Conservation (phyloP, 2,797 vertebrate species). For the Mormyrops boulengeri region DNA sequence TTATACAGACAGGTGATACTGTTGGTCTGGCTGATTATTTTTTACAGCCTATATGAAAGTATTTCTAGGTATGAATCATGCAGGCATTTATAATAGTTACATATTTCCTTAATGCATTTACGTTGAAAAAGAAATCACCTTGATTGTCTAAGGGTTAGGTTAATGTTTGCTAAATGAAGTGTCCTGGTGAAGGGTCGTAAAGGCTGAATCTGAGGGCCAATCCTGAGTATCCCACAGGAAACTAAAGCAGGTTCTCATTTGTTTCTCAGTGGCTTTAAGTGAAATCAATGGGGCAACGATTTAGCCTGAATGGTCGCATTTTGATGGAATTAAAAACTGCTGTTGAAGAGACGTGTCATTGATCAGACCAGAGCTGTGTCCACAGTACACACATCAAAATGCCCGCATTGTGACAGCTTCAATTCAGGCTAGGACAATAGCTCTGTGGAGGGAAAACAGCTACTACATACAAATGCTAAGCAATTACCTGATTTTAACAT, state of each 20-base stretch:
- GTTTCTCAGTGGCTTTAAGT: background rate
- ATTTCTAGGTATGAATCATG: background rate
- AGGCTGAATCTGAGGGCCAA: background rate
- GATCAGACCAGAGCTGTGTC: background rate
- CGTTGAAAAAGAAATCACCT: background rate
- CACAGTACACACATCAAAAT: background rate
- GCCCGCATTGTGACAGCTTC: background rate
- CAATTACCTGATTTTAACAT: slow-evolving; percentile 4
- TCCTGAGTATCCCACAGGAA: background rate
- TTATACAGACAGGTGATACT: background rate
- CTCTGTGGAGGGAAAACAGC: background rate
- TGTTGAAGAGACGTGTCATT: background rate
- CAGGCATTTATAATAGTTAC: background rate
- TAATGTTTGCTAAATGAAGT: background rate
- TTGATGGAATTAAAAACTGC: background rate
- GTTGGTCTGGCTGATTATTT: background rate
- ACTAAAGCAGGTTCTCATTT: background rate
- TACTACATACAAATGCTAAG: background rate
- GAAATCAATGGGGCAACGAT: background rate
- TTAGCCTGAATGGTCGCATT: background rate
- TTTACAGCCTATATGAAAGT: background rate
- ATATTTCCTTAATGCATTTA: background rate
- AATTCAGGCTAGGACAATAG: background rate
- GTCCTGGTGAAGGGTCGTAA: background rate
- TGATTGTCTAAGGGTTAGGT: background rate